These are phyloP conservation scores for Drosophila grimshawi DNA, from an alignment of 1,140 invertebrate species.

Conservation along the genomic window DNA sequence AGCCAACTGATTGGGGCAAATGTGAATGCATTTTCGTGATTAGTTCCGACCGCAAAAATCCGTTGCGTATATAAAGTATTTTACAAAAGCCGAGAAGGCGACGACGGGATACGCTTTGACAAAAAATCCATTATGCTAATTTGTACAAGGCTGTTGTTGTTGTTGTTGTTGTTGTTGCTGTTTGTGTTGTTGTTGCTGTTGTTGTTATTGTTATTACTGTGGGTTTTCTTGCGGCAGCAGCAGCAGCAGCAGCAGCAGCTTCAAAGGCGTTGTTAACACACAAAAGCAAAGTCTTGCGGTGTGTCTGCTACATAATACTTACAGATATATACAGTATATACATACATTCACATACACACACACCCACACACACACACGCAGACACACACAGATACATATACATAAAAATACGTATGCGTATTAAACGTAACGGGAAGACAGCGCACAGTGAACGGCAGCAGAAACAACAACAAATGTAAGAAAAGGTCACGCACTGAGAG, in stretches of 20 bases:
- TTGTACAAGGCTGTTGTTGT: slow-evolving; percentile 59
- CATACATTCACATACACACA: slow-evolving; percentile 9
- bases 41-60: slow-evolving; percentile 70
- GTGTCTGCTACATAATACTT: slow-evolving; percentile 56
- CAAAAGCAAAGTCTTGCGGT: slow-evolving; percentile 69
- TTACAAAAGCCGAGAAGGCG: slow-evolving; percentile 59
- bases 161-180: slow-evolving; percentile 45
- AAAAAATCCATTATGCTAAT: slow-evolving; percentile 82
- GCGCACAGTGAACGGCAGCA: slow-evolving; percentile 26
- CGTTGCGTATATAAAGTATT: slow-evolving; percentile 45
- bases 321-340: slow-evolving; percentile 42
- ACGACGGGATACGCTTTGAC: slow-evolving; percentile 59
- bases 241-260: slow-evolving; percentile 47
- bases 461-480: slow-evolving; percentile 60
- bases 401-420: not conserved
- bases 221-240: slow-evolving; percentile 13
- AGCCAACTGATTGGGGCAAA: slow-evolving; percentile 77
- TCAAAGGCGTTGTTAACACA: slow-evolving; percentile 72
- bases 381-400: not conserved
- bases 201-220: slow-evolving; percentile 36
- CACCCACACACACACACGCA: not conserved
- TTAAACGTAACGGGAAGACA: slow-evolving; percentile 46
- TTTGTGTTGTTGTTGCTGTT: slow-evolving; percentile 20
- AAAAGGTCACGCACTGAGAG: slow-evolving; percentile 81
- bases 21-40: slow-evolving; percentile 80